Base-by-base conservation (phyloP, 2,113 vertebrate species). In the Vidua chalybeata region DNA sequence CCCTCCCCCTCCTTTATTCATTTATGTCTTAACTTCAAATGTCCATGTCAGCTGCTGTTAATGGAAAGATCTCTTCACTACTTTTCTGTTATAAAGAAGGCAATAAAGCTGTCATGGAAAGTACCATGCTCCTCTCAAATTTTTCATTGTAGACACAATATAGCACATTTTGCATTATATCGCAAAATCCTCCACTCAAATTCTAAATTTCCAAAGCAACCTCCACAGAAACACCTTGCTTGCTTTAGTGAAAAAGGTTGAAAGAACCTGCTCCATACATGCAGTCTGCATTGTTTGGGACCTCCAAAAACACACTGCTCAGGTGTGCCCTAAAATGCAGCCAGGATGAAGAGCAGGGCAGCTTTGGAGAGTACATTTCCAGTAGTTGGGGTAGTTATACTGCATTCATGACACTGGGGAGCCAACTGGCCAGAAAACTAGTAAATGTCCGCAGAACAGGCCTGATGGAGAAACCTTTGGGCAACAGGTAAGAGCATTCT, bases 361-460 rank as follows among this genome's bases (percentile, higher is more conserved):
- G 9, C 27, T 67, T 48, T 64, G 33, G 23, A 71, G 48, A 23
- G 20, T 5, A 8, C 9, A 46, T 9, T 67, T 59, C 6, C 56
- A 84, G 15, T 6, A 72, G 33, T 0, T 0, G 0, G 0, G 24
- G 27, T 30, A 30, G n/a, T 68, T n/a, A 51, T 43, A 22, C 10
- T 13, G 11, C 18, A 51, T 20, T 52, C 1, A 1, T 22, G 14
- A 35, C 30, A 15, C 13, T 41, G 20, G 5, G 4, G 16, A 41
- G 31, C 22, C 63, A 76, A 2, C 27, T 13, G 48, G 27, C 20
- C 1, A 5, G 11, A 30, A 79, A 35, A 45, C 11, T 33, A 17
- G 43, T n/a, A 17, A 79, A 75, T 4, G 1, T 80, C 41, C 73
- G 18, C 59, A 73, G 10, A 39, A 7, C 7, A 43, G 23, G 10